Evolutionary conservation across 2,888 invertebrate species (phyloP).

Genomic region (Drosophila robusta): DNA sequence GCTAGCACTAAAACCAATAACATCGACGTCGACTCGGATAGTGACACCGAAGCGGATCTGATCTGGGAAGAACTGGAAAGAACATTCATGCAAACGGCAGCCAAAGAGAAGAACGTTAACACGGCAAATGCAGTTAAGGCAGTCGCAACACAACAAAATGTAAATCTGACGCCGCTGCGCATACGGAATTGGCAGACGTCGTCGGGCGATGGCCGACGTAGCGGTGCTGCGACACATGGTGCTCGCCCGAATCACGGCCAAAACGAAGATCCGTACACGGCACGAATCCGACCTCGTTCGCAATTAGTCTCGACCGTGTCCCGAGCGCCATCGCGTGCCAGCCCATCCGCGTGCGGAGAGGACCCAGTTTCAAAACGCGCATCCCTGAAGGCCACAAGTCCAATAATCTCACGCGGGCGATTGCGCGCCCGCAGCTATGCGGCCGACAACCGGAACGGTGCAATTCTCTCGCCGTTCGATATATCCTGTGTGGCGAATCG

Average conservation of each 20-base stretch:
- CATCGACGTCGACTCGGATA: background rate
- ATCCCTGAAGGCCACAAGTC: background rate
- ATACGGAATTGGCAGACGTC: background rate
- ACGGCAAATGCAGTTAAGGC: background rate
- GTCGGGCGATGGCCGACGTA: background rate
- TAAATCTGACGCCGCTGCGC: background rate
- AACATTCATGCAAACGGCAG: background rate
- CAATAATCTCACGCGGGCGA: background rate
- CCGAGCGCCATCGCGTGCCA: background rate
- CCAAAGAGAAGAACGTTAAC: background rate
- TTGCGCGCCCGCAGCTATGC: background rate
- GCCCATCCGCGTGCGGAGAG: background rate
- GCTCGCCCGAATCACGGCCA: background rate
- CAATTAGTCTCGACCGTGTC: background rate
- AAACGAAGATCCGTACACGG: background rate
- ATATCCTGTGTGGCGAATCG: slow-evolving; percentile 44
- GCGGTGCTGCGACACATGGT: background rate
- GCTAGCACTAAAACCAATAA: background rate
- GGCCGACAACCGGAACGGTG: background rate
- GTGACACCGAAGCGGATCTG: background rate
- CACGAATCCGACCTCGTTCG: background rate
- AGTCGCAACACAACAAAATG: background rate
- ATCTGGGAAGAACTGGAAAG: no score
- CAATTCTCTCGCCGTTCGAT: slow-evolving; percentile 1
- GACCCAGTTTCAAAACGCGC: background rate